A percentile compares a stretch with the other conserved stretches of the same genome.
Conservation (phyloP, 2,113 vertebrate species). For the Cyphomyrus plagiostoma region DNA sequence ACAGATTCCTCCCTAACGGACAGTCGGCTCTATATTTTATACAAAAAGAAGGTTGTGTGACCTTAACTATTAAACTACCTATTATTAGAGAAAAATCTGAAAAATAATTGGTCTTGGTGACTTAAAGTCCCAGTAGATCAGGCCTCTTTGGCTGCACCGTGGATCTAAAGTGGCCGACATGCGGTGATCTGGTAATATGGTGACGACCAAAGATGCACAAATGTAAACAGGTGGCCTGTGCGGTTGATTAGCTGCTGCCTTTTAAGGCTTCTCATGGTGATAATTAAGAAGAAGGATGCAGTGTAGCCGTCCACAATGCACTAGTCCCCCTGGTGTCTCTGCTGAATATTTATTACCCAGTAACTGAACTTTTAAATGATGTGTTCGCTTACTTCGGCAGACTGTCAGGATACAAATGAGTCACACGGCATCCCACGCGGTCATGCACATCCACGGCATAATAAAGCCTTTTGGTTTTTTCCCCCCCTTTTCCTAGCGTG, state of each 20-base stretch:
- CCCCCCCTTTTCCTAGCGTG: constrained; percentile 34
- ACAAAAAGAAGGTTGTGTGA: not conserved
- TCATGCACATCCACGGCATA: constrained; percentile 45
- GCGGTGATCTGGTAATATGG: not conserved
- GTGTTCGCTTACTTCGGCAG: constrained; percentile 43
- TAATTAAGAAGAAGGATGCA: constrained; percentile 23
- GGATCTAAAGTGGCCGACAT: not conserved
- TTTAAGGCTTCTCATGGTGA: not conserved
- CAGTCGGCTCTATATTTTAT: not conserved
- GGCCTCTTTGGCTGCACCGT: not conserved
- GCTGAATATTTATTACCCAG: constrained; percentile 36
- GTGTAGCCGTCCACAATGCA: constrained; percentile 33
- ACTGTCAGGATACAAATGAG: constrained; percentile 45
- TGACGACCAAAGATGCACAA: not conserved
- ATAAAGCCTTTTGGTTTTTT: constrained; percentile 39
- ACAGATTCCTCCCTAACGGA: not conserved
- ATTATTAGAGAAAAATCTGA: not conserved
- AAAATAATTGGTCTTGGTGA: constrained; percentile 5
- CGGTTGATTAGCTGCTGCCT: constrained; percentile 5
- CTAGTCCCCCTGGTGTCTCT: constrained; percentile 28
- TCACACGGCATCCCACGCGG: constrained; percentile 39
- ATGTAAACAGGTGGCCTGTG: constrained; percentile 9
- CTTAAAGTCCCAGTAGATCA: not conserved
- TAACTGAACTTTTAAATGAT: constrained; percentile 47
- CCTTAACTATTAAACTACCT: not conserved